phyloP scores from a whole-genome alignment of 1,140 invertebrate genomes.

The Brachystomella parvula region DNA sequence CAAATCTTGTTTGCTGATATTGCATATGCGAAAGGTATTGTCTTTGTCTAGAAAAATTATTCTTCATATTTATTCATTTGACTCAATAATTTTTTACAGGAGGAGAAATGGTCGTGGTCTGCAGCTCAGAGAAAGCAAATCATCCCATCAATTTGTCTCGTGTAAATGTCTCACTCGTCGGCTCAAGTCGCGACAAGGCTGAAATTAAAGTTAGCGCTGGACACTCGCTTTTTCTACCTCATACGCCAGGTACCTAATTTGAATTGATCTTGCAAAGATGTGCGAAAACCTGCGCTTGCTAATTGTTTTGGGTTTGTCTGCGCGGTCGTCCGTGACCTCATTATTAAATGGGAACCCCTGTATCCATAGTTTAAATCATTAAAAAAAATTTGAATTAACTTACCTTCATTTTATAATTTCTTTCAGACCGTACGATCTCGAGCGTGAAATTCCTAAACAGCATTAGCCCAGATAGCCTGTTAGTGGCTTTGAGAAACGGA shows the following conservation, averaged over 20 bases:
- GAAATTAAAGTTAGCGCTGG: conserved; percentile 22
- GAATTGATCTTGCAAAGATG: not conserved
- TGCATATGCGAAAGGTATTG: conserved; percentile 33
- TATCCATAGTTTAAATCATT: conserved; percentile 3
- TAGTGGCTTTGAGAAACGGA: conserved; percentile 25
- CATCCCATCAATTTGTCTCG: conserved; percentile 67
- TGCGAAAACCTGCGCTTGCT: too few relatives aligned
- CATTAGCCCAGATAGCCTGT: conserved; percentile 17
- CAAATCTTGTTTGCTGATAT: conserved; percentile 29
- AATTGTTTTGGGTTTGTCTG: too few relatives aligned
- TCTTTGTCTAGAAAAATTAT: too few relatives aligned
- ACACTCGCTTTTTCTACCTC: conserved; percentile 31
- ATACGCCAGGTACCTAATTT: conserved; percentile 13
- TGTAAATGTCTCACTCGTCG: conserved; percentile 49
- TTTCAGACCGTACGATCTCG: conserved; percentile 32
- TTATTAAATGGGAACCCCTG: not conserved
- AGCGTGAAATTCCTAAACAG: conserved; percentile 29
- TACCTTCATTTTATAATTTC: conserved; percentile 17
- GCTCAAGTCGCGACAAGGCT: conserved; percentile 22
- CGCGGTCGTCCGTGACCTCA: too few relatives aligned
- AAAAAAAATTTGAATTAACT: conserved; percentile 6
- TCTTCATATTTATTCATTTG: not conserved
- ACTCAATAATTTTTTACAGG: conserved; percentile 46
- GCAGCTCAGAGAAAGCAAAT: conserved; percentile 55
- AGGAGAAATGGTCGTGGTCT: conserved; percentile 68